phyloP scores from a whole-genome alignment of 2,113 vertebrate genomes.

The Shinisaurus crocodilurus region DNA sequence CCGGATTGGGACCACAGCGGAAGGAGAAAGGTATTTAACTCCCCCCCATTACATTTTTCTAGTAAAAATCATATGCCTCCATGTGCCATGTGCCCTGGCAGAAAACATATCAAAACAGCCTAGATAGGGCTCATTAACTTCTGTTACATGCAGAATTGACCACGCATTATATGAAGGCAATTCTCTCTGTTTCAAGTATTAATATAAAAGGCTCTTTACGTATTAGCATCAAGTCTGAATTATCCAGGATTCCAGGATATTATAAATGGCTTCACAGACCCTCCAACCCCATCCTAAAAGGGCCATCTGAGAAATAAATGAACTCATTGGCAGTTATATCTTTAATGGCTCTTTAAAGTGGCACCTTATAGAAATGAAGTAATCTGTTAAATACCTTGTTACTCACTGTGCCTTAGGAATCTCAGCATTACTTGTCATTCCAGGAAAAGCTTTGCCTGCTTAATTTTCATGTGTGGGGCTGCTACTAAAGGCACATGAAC shows the following conservation, averaged over 20 bases:
- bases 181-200: neutral
- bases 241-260: neutral
- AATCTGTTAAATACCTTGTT: neutral
- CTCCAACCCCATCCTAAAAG: neutral
- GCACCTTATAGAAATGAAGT: neutral
- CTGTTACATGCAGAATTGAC: neutral
- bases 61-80: neutral
- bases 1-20: neutral
- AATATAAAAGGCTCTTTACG: neutral
- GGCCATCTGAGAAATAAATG: neutral
- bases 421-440: neutral
- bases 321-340: neutral
- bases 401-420: neutral
- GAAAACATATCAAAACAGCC: neutral
- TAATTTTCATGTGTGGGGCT: neutral
- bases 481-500: neutral
- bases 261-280: neutral
- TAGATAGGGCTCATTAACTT: neutral
- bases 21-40: neutral
- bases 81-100: neutral
- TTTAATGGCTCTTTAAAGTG: slow-evolving; percentile 1
- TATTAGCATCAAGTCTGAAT: neutral
- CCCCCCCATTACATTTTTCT: neutral
- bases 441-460: neutral
- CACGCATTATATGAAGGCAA: neutral